Evolutionary conservation across 2,888 invertebrate species (phyloP).

Genomic region (Anodontia alba): DNA sequence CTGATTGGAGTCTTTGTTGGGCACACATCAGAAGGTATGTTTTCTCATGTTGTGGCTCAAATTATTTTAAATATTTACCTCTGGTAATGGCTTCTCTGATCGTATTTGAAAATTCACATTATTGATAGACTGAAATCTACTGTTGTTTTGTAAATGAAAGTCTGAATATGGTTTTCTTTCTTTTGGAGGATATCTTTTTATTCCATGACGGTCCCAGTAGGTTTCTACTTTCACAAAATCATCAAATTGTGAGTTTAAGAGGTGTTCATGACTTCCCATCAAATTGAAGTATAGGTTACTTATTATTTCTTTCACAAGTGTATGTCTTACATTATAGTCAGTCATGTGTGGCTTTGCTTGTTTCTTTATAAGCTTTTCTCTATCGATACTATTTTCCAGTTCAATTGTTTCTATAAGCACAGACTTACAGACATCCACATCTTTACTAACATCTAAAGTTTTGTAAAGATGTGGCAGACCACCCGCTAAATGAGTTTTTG

Average conservation of each 20-base stretch:
- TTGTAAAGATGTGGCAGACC: slow-evolving; percentile 88
- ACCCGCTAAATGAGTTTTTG: slow-evolving; percentile 83
- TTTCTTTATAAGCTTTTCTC: background rate
- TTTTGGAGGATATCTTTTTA: slow-evolving; percentile 46
- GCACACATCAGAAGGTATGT: no score
- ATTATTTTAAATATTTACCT: no score
- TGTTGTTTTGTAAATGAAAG: slow-evolving; percentile 87
- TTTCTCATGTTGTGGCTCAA: no score
- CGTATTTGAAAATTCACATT: slow-evolving; percentile 88
- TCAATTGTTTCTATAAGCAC: background rate
- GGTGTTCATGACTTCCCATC: slow-evolving; percentile 65
- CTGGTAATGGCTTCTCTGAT: slow-evolving; percentile 89
- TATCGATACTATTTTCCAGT: background rate
- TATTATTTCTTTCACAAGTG: slow-evolving; percentile 20
- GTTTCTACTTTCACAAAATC: slow-evolving; percentile 92
- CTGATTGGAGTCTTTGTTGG: no score
- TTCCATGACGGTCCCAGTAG: slow-evolving; percentile 88
- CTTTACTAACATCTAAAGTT: slow-evolving; percentile 82
- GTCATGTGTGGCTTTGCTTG: background rate
- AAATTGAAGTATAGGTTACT: slow-evolving; percentile 28
- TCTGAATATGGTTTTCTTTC: background rate
- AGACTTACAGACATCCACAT: background rate
- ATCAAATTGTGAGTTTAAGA: slow-evolving; percentile 88
- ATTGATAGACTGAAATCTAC: slow-evolving; percentile 80
- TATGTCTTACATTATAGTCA: slow-evolving; percentile 28